phyloP scores from a whole-genome alignment of 2,888 invertebrate genomes.

The Anthophora plumipes region DNA sequence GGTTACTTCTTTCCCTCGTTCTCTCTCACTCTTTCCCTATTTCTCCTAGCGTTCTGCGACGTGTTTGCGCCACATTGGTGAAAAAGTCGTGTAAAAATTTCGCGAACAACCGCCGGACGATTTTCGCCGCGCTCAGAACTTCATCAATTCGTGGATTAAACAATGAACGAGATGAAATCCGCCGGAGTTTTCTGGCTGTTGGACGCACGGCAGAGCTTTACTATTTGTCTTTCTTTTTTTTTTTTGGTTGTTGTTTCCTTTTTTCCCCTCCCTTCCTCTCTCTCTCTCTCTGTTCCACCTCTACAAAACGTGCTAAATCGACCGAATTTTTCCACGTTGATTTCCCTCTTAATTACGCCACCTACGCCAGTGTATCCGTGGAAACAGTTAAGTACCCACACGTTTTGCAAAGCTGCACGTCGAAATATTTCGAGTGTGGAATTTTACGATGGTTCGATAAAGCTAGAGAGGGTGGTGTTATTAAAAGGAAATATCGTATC shows the following conservation, averaged over 20 bases:
- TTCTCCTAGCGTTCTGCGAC: not conserved
- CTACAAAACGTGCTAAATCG: not conserved
- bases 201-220: not conserved
- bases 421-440: not conserved
- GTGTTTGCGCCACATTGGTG: slow-evolving; percentile 18
- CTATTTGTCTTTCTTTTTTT: not conserved
- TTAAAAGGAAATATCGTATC: slow-evolving; percentile 35
- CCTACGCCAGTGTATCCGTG: not conserved
- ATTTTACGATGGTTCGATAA: not conserved
- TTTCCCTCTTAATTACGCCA: slow-evolving; percentile 15
- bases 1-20: not conserved
- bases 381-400: not conserved
- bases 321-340: slow-evolving; percentile 20
- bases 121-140: slow-evolving; percentile 18
- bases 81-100: slow-evolving; percentile 43
- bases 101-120: slow-evolving; percentile 3
- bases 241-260: not conserved
- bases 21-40: no score
- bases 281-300: no score
- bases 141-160: slow-evolving; percentile 41
- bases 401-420: no score
- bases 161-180: slow-evolving; percentile 28
- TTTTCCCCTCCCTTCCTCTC: not conserved
- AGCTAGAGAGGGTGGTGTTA: slow-evolving; percentile 27
- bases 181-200: slow-evolving; percentile 15